Base-by-base conservation (phyloP, 2,888 invertebrate species). In the Tricholauxania praeusta region DNA sequence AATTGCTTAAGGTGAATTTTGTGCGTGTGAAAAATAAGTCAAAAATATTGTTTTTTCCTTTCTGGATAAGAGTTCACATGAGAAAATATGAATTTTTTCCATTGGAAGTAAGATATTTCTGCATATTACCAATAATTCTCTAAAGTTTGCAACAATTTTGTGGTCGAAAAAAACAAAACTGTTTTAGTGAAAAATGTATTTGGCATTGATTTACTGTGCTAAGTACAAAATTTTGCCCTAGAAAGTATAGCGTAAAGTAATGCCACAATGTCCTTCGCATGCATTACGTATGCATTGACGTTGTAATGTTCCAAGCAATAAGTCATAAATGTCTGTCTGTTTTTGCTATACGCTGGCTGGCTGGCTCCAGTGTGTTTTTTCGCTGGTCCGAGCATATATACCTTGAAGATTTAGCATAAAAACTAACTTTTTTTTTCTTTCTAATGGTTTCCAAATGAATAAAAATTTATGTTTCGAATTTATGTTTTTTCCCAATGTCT, bases 291-390 rank as follows among this genome's bases (percentile, higher is more conserved):
- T 53, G 67, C 71, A 60, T 60, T 59, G 32, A 55, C 49, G 57
- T 62, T 19, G 66, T 69, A 70, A 72, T 74, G 71, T 49, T 55
- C 57, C 71, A 55, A 57, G n/a, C 59, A 68, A 67, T 71, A 57
- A 62, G 71, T 71, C 65, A 66, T 72, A 72, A 72, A 72, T 48
- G 66, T 62, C 59, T 48, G 64, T 48, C 48, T 63, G 49, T 59
- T 59, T 59, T 8, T 15, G 19, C 55, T 22, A 48, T 48, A 12
- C 19, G 19, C 12, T 39, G 49, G 49, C 49, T 39, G 51, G 12
- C 51, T 52, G 22, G 12, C 51, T 52, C 12, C 63, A 10, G 19
- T 47, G 3, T 12, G 49, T 15, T 14, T 49, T 14, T n/a, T 17
- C 55, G 32, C 6, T 19, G 15, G 12, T 55, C 47, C 39, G 66